phyloP scores from a whole-genome alignment of 1,140 invertebrate species.

The Mycetomoellerius zeteki region DNA sequence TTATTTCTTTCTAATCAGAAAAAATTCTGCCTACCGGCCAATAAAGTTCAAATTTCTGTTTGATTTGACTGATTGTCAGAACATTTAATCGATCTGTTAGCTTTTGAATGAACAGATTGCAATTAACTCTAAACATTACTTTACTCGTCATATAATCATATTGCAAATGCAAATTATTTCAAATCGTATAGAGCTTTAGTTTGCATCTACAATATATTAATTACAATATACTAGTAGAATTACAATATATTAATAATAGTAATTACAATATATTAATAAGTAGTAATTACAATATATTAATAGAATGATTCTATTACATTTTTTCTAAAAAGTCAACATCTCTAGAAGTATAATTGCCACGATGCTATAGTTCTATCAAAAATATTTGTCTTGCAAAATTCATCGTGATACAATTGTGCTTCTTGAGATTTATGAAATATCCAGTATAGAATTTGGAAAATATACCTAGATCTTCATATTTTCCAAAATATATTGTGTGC shows the following conservation, averaged over 20 bases:
- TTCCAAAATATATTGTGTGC: neutral
- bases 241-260: too few species aligned
- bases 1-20: constrained; percentile 22
- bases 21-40: neutral
- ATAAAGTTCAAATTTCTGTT: constrained; percentile 12
- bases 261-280: too few species aligned
- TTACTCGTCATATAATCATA: neutral
- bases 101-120: neutral
- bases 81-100: constrained; percentile 34
- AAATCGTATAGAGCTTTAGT: neutral
- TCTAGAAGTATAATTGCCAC: neutral
- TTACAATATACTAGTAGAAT: too few species aligned
- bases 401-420: neutral
- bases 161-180: neutral
- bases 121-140: constrained; percentile 21
- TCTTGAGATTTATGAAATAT: constrained; percentile 39
- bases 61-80: neutral
- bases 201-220: too few species aligned
- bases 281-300: neutral
- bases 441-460: neutral
- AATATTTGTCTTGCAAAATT: constrained; percentile 6
- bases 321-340: neutral
- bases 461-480: too few species aligned
- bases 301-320: too few species aligned
- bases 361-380: neutral